Evolutionary conservation across 2,888 invertebrate species (phyloP).

Genomic region (Barypeithes pellucidus): DNA sequence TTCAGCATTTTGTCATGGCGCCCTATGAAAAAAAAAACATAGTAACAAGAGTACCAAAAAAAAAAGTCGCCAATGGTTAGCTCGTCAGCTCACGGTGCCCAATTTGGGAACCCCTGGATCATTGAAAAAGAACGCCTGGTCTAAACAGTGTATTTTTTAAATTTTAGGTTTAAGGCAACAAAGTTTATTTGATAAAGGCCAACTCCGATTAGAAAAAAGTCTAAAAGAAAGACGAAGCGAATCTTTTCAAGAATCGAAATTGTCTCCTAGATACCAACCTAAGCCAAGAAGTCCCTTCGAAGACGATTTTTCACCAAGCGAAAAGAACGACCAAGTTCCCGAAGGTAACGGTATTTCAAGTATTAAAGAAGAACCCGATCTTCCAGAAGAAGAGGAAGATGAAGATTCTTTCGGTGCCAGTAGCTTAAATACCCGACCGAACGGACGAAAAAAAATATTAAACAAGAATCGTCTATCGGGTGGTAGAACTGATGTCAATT

Average conservation of each 20-base stretch:
- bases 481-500: slow-evolving; percentile 74
- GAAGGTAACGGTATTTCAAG: slow-evolving; percentile 64
- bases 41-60: no score
- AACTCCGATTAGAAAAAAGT: slow-evolving; percentile 49
- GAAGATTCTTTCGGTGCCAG: slow-evolving; percentile 61
- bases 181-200: slow-evolving; percentile 57
- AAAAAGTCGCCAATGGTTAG: no score
- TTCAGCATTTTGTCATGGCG: no score
- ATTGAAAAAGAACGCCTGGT: no score
- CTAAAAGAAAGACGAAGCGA: slow-evolving; percentile 53
- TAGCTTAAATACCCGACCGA: slow-evolving; percentile 58
- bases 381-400: slow-evolving; percentile 62
- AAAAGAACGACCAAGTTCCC: slow-evolving; percentile 56
- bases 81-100: no score
- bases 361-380: slow-evolving; percentile 67
- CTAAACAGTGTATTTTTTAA: slow-evolving; percentile 28
- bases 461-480: slow-evolving; percentile 63
- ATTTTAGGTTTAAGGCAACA: slow-evolving; percentile 55
- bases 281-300: slow-evolving; percentile 71
- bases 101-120: no score
- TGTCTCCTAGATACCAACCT: slow-evolving; percentile 58
- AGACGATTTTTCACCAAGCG: slow-evolving; percentile 75
- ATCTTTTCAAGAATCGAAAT: slow-evolving; percentile 57
- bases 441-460: slow-evolving; percentile 63
- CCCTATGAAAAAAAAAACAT: no score